A percentile compares a stretch with the other conserved stretches of the same genome.
phyloP scores from a whole-genome alignment of 2,797 vertebrate genomes.

The Mormyrops attenuatus region DNA sequence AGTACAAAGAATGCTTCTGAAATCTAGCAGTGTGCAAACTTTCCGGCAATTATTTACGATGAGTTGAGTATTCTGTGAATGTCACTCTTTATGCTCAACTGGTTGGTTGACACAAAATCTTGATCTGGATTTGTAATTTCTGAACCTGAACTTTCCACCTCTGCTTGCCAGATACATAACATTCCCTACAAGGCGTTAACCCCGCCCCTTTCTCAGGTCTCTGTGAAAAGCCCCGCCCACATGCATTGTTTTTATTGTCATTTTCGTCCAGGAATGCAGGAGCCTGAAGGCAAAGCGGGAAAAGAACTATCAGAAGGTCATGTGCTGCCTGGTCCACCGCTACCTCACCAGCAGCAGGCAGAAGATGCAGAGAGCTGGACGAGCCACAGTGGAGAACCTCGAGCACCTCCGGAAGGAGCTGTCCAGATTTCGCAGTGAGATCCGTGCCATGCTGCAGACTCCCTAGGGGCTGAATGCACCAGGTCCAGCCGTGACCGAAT shows the following conservation, averaged over 20 bases:
- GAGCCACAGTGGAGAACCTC: constrained; percentile 94
- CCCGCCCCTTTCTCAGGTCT: not conserved
- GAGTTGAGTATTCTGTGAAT: not conserved
- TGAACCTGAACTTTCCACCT: not conserved
- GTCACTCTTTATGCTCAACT: not conserved
- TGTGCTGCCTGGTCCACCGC: constrained; percentile 96
- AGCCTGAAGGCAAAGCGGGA: constrained; percentile 91
- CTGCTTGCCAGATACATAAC: not conserved
- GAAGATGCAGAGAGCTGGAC: constrained; percentile 95
- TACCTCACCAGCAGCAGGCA: constrained; percentile 94
- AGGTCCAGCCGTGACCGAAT: not conserved
- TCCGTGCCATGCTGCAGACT: constrained; percentile 93
- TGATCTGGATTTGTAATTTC: not conserved
- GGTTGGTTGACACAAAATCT: not conserved
- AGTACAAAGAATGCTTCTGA: not conserved
- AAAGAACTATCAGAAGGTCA: constrained; percentile 97
- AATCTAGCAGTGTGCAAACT: not conserved
- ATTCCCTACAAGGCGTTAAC: not conserved
- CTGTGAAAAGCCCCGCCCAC: not conserved
- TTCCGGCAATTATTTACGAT: not conserved
- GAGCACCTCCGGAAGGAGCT: constrained; percentile 92
- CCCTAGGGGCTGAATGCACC: constrained; percentile 73
- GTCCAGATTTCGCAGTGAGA: constrained; percentile 95
- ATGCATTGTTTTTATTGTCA: not conserved
- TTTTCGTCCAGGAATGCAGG: constrained; percentile 80